Conservation (phyloP, 1,140 invertebrate species). For the Sycophaga agraensis region DNA sequence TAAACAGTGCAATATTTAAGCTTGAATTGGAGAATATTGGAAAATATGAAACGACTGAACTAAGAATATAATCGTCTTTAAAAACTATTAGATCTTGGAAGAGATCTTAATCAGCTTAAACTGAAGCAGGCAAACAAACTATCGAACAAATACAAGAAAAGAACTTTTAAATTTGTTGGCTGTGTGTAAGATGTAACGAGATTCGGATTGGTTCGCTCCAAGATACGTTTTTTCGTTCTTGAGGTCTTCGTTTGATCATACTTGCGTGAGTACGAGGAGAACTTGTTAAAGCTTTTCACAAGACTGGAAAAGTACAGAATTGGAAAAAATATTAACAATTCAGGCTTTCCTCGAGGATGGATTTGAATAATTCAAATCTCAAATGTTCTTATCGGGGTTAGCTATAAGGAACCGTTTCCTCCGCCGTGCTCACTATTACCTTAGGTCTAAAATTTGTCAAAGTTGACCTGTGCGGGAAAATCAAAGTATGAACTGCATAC, state of each 20-base stretch:
- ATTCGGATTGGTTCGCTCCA: conserved; percentile 20
- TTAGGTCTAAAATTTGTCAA: too few relatives aligned
- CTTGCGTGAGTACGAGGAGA: conserved; percentile 20
- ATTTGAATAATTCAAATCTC: too few relatives aligned
- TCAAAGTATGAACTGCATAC: too few relatives aligned
- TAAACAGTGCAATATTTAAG: conserved; percentile 52
- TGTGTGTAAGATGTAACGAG: conserved; percentile 27
- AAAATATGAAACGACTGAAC: conserved; percentile 26
- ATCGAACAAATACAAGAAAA: conserved; percentile 17
- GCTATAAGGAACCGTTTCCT: too few relatives aligned
- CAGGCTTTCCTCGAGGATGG: too few relatives aligned
- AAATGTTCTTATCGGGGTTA: too few relatives aligned
- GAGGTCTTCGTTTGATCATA: conserved; percentile 17
- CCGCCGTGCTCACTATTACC: too few relatives aligned
- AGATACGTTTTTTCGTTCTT: conserved; percentile 24
- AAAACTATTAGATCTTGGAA: conserved; percentile 22
- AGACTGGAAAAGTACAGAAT: conserved; percentile 29
- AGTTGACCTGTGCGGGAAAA: too few relatives aligned
- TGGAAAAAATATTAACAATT: conserved; percentile 5
- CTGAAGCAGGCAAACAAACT: too few relatives aligned
- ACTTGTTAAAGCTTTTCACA: conserved; percentile 28
- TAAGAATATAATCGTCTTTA: conserved; percentile 13
- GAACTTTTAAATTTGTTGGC: conserved; percentile 29
- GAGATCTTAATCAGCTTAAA: conserved; percentile 14
- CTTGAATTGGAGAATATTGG: not conserved